Percentiles rank a stretch among this genome's conserved stretches.
These are phyloP conservation scores for Rutilus rutilus DNA, from an alignment of 2,113 vertebrate species.

Conservation along the genomic window DNA sequence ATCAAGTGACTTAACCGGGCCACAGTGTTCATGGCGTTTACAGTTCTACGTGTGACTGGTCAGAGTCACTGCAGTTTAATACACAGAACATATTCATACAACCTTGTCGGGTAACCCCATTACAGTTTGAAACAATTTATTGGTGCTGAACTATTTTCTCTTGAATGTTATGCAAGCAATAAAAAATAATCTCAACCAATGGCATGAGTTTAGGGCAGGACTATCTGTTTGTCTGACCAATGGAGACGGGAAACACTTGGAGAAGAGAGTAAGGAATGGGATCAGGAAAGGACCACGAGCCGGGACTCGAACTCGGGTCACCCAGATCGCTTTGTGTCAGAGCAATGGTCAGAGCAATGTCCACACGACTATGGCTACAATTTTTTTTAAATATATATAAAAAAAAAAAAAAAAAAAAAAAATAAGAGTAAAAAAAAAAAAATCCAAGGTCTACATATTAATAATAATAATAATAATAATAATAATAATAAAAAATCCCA, in stretches of 20 bases:
- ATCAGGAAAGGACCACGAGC: not conserved
- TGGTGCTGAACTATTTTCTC: not conserved
- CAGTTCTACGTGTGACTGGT: constrained; percentile 35
- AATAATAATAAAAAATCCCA: not conserved
- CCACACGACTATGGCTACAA: too few species aligned
- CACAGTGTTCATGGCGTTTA: constrained; percentile 49
- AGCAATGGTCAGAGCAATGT: too few species aligned
- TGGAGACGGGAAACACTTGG: not conserved
- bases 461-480: not conserved
- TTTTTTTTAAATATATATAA: too few species aligned
- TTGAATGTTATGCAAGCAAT: constrained; percentile 8
- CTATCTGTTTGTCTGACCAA: not conserved
- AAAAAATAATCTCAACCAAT: not conserved
- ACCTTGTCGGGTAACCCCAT: constrained; percentile 1
- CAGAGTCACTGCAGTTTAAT: constrained; percentile 14
- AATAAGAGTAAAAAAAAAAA: not conserved
- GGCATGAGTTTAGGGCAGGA: not conserved
- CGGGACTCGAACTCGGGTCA: too few species aligned
- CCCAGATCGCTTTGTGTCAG: too few species aligned
- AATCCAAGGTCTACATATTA: not conserved
- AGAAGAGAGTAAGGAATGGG: not conserved
- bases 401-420: too few species aligned
- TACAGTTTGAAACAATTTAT: not conserved
- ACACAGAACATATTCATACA: not conserved
- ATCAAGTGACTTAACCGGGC: constrained; percentile 57